These are phyloP conservation scores for Eupleurogrammus muticus DNA, from an alignment of 2,797 vertebrate species.

Conservation along the genomic window DNA sequence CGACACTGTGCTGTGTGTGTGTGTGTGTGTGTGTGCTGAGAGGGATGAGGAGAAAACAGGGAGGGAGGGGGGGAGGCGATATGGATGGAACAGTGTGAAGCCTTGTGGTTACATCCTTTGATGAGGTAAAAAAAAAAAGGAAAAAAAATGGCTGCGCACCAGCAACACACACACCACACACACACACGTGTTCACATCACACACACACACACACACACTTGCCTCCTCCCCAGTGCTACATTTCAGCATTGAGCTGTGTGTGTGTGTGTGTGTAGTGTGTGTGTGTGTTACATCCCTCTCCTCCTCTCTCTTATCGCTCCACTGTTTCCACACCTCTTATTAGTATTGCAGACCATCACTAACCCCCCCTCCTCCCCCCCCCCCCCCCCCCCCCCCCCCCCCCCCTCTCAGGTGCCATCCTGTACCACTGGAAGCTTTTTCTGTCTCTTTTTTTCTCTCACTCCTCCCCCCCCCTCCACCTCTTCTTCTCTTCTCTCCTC, in stretches of 20 bases:
- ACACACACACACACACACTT: conserved; percentile 29
- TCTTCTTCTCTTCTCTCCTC: conserved; percentile 17
- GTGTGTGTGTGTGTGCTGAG: neutral
- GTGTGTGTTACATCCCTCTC: conserved; percentile 39
- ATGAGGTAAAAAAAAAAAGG: conserved; percentile 66
- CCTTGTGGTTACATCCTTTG: conserved; percentile 83
- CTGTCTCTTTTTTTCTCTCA: neutral
- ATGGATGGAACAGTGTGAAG: conserved; percentile 72
- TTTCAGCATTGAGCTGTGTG: conserved; percentile 57
- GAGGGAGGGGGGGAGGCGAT: conserved; percentile 49
- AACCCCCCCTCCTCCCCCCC: neutral
- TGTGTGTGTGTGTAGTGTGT: no score
- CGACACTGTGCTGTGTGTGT: conserved; percentile 59
- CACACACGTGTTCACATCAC: conserved; percentile 24
- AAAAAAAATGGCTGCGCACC: conserved; percentile 55
- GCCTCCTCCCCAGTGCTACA: conserved; percentile 37
- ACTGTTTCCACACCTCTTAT: conserved; percentile 25
- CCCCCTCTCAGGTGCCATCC: conserved; percentile 47
- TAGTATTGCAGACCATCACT: conserved; percentile 42
- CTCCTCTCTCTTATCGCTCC: conserved; percentile 14
- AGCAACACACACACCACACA: conserved; percentile 53
- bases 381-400: conserved; percentile 5
- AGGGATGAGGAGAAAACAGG: conserved; percentile 6
- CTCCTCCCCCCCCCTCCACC: conserved; percentile 5
- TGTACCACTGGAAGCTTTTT: conserved; percentile 43